phyloP scores from a whole-genome alignment of 2,113 vertebrate genomes.

The Lichenostomus cassidix region DNA sequence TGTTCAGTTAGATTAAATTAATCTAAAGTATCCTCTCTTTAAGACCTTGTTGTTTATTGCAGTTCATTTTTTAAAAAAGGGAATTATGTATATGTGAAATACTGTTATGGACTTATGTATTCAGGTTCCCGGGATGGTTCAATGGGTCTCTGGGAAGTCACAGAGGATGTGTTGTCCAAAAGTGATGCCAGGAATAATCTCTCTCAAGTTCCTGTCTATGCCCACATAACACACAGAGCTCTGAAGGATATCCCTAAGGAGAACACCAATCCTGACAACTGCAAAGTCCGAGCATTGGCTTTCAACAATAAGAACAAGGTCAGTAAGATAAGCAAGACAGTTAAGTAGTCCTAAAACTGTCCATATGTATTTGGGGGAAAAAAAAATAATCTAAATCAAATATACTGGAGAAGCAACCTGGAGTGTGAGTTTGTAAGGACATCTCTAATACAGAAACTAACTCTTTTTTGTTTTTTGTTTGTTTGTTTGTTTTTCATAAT shows the following conservation, averaged over 20 bases:
- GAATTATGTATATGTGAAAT: neutral
- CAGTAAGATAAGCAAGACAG: neutral
- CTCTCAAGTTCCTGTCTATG: slow-evolving; percentile 87
- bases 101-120: neutral
- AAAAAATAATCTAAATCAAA: neutral
- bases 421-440: neutral
- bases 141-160: slow-evolving; percentile 97
- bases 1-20: neutral
- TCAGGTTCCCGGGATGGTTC: slow-evolving; percentile 96
- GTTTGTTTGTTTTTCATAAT: neutral
- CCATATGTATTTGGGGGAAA: neutral
- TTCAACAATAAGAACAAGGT: slow-evolving; percentile 97
- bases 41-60: neutral
- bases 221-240: slow-evolving; percentile 91
- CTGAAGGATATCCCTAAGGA: slow-evolving; percentile 98
- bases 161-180: slow-evolving; percentile 87
- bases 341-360: slow-evolving; percentile 27
- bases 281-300: slow-evolving; percentile 95
- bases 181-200: slow-evolving; percentile 80
- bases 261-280: slow-evolving; percentile 93
- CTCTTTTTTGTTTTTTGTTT: neutral
- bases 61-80: neutral
- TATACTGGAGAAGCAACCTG: neutral
- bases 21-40: neutral
- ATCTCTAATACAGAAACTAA: neutral